These are phyloP conservation scores for Araneus ventricosus DNA, from an alignment of 1,140 invertebrate genomes.

Conservation along the genomic window DNA sequence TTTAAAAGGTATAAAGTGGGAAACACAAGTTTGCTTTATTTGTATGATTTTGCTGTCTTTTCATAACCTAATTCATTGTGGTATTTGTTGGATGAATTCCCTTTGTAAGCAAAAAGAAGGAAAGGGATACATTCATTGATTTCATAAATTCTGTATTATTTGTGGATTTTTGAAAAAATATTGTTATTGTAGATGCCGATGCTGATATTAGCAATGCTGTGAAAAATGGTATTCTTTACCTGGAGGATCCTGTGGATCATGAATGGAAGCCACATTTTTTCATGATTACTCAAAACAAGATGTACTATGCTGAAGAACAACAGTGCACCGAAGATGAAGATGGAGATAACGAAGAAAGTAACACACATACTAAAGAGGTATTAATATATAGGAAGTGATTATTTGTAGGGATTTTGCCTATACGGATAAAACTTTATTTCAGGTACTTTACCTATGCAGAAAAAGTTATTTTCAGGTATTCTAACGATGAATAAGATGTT, in stretches of 20 bases:
- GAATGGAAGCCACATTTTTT: constrained; percentile 97
- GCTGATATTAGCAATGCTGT: constrained; percentile 92
- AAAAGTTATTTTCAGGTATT: too few species aligned
- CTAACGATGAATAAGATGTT: too few species aligned
- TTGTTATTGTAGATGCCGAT: constrained; percentile 81
- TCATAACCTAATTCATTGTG: too few species aligned
- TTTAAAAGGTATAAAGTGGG: too few species aligned
- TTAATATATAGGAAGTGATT: neutral
- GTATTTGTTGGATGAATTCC: too few species aligned
- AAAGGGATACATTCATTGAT: too few species aligned
- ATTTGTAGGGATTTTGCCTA: too few species aligned
- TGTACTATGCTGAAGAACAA: constrained; percentile 90
- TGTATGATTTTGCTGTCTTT: too few species aligned
- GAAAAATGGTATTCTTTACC: constrained; percentile 94
- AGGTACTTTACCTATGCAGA: too few species aligned
- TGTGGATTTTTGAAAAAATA: neutral
- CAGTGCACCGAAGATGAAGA: constrained; percentile 80
- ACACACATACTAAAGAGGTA: constrained; percentile 78
- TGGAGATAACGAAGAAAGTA: constrained; percentile 82
- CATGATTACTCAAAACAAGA: constrained; percentile 92
- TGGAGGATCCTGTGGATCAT: constrained; percentile 93
- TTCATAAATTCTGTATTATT: neutral
- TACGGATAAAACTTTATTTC: too few species aligned
- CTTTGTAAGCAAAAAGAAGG: too few species aligned
- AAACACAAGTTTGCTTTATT: too few species aligned